A percentile compares a stretch with the other conserved stretches of the same genome.
phyloP scores from a whole-genome alignment of 2,113 vertebrate species.

The Larimichthys crocea region DNA sequence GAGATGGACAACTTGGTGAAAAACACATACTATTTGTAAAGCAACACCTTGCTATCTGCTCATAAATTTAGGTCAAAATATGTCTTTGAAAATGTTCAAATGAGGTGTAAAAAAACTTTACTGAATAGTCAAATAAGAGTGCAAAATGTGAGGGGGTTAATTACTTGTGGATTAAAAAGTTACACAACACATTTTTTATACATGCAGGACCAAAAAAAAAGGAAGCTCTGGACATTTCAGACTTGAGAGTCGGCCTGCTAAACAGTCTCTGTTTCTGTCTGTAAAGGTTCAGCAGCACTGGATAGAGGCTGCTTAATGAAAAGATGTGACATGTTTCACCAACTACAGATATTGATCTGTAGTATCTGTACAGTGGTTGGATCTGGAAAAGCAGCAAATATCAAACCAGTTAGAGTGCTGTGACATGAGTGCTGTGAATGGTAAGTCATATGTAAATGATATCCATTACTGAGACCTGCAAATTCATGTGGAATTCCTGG shows the following conservation, averaged over 20 bases:
- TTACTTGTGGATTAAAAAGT: background rate
- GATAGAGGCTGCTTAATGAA: background rate
- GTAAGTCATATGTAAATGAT: background rate
- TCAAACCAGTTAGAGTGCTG: background rate
- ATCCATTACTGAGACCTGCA: background rate
- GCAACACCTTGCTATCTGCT: background rate
- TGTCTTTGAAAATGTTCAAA: no score
- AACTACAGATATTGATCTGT: background rate
- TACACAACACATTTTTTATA: background rate
- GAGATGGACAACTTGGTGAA: no score
- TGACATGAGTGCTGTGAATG: background rate
- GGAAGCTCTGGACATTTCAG: conserved; percentile 7
- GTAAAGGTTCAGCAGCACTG: background rate
- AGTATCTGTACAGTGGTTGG: background rate
- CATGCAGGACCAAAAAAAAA: background rate
- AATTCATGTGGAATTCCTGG: background rate
- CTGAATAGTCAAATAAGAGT: background rate
- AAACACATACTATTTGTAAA: background rate
- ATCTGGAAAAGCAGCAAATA: background rate
- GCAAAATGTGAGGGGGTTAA: background rate
- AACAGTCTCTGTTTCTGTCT: background rate
- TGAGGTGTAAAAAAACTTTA: no score
- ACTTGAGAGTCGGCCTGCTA: conserved; percentile 1
- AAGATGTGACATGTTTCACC: background rate
- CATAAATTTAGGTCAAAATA: conserved; percentile 1